Evolutionary conservation across 2,888 invertebrate species (phyloP), one percentile per base, ranked within the genome.

Genomic region (Coenonympha glycerion): DNA sequence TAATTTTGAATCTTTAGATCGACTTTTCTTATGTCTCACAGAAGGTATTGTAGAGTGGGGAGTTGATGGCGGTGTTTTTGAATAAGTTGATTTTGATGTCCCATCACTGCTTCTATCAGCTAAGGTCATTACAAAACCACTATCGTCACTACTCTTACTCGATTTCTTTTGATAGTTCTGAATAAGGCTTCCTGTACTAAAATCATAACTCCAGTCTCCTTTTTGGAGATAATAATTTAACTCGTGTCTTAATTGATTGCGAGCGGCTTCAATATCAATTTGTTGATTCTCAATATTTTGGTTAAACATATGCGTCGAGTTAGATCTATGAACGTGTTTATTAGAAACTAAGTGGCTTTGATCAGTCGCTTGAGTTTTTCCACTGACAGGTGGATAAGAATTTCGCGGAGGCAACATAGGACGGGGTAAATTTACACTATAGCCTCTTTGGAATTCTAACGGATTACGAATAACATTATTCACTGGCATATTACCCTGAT

Each of bases 391-490:
- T 63, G 90, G 90, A 73, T 90, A 90, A 63, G 90, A 90, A 79
- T 90, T 90, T 68, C 90, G 85, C 40, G 90, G 90, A 69, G 90
- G 89, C 73, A 89, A 83, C 83, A 88, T 85, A 65, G 89, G 87
- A 77, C 89, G 88, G 72, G 88, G 86, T 76, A 87, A 79, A 81
- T 85, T 87, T 79, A 84, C 82, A 82, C 78, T 86, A 73, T 87
- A 84, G 74, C 87, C 87, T 82, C 88, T 81, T 77, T 87, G 88
- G 73, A 88, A 87, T 66, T 88, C 88, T 79, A 88, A 82, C 53
- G 87, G 87, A 82, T 88, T 88, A 73, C 86, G 87, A 80, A 87
- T 79, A 70, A 78, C 66, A 73, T 82, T 87, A 76, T 81, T 86
- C 69, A 71, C 76, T 77, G 80, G 83, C 70, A 78, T 71, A 79